phyloP scores from a whole-genome alignment of 2,888 invertebrate species.

The Scrobipalpa atriplicella region DNA sequence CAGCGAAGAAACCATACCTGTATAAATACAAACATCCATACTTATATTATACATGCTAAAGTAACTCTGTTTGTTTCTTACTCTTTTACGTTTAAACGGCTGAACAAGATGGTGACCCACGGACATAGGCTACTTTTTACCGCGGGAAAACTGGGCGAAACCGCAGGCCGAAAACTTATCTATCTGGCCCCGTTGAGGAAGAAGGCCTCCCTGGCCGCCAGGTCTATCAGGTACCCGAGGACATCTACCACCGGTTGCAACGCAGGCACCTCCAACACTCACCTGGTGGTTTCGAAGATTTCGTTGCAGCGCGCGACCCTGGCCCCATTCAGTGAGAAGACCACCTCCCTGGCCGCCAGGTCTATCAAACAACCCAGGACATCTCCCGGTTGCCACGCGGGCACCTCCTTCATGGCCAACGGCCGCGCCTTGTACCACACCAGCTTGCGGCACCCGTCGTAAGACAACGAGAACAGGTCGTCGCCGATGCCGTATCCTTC shows the following conservation, averaged over 20 bases:
- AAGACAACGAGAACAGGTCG: conserved; percentile 93
- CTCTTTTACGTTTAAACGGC: too few relatives aligned
- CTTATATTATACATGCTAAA: too few relatives aligned
- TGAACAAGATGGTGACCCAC: too few relatives aligned
- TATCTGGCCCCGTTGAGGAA: too few relatives aligned
- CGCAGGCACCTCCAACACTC: too few relatives aligned
- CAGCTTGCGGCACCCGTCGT: conserved; percentile 95
- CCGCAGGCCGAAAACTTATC: too few relatives aligned
- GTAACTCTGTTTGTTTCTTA: too few relatives aligned
- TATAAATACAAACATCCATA: conserved; percentile 10
- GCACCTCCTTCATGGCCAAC: conserved; percentile 81
- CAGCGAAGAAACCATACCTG: conserved; percentile 95
- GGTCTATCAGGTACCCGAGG: too few relatives aligned
- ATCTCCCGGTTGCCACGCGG: conserved; percentile 92
- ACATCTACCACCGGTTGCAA: too few relatives aligned
- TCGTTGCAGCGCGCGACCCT: conserved; percentile 86
- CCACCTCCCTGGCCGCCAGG: conserved; percentile 86
- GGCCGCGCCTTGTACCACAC: conserved; percentile 94
- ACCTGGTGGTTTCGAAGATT: conserved; percentile 91
- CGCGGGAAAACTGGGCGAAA: too few relatives aligned
- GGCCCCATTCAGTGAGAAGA: conserved; percentile 93
- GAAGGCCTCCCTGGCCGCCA: too few relatives aligned
- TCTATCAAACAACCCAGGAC: conserved; percentile 93
- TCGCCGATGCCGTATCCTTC: conserved; percentile 98
- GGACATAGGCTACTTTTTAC: too few relatives aligned